phyloP scores from a whole-genome alignment of 1,140 invertebrate species.

The Platyscapa corneri region DNA sequence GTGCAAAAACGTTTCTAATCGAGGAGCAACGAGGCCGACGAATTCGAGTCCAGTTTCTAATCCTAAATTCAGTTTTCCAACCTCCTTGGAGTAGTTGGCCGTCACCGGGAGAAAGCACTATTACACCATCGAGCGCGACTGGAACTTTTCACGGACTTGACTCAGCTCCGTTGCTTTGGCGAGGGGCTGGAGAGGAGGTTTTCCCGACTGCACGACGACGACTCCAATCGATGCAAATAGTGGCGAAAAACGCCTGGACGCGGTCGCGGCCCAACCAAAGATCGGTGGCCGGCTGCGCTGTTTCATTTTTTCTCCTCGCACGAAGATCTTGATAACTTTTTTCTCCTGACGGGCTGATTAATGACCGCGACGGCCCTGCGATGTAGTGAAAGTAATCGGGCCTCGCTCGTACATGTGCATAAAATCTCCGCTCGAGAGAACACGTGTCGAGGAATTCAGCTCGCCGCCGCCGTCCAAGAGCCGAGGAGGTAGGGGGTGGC shows the following conservation, averaged over 20 bases:
- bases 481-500: no score
- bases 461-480: background rate
- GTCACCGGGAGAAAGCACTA: no score
- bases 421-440: background rate
- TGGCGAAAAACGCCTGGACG: background rate
- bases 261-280: background rate
- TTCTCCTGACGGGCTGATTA: constrained; percentile 27
- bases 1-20: background rate
- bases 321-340: constrained; percentile 35
- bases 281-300: no score
- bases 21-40: background rate
- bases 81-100: no score
- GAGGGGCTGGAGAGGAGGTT: no score
- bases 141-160: no score
- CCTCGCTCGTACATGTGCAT: background rate
- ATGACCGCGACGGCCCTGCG: constrained; percentile 6
- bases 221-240: no score
- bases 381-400: constrained; percentile 36
- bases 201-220: no score
- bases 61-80: background rate
- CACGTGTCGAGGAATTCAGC: background rate
- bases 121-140: no score
- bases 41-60: constrained; percentile 12
- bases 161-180: no score
- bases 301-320: constrained; percentile 15